These are phyloP conservation scores for Nasonia longicornis DNA, from an alignment of 1,140 invertebrate species.

Conservation along the genomic window DNA sequence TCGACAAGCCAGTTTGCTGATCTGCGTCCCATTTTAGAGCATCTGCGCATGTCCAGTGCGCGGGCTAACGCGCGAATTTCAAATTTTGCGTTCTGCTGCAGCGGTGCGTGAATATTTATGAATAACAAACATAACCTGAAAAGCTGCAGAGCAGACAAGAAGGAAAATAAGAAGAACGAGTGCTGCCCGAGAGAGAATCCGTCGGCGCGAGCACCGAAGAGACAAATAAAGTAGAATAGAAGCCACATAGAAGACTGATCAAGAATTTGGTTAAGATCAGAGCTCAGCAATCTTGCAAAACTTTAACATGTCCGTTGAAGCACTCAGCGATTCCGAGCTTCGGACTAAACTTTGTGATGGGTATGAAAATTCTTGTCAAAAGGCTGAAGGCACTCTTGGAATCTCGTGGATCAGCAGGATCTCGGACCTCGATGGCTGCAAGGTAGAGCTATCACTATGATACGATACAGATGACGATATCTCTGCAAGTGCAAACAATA, in stretches of 20 bases:
- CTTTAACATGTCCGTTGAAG: conserved; percentile 70
- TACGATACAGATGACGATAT: conserved; percentile 62
- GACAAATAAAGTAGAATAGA: background rate
- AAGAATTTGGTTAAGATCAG: conserved; percentile 6
- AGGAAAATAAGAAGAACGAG: too few species aligned
- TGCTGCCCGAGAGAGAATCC: too few species aligned
- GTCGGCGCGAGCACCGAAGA: background rate
- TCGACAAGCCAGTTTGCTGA: too few species aligned
- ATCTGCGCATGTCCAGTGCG: too few species aligned
- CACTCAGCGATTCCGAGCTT: conserved; percentile 80
- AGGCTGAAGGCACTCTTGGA: conserved; percentile 80
- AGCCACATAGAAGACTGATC: background rate
- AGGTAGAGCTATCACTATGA: conserved; percentile 55
- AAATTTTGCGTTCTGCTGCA: too few species aligned
- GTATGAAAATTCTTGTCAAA: conserved; percentile 78
- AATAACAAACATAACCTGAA: too few species aligned
- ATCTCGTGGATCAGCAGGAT: conserved; percentile 56
- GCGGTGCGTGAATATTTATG: too few species aligned
- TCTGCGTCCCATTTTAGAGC: too few species aligned
- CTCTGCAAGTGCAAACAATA: conserved; percentile 45
- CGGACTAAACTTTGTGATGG: conserved; percentile 81
- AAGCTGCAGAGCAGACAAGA: too few species aligned
- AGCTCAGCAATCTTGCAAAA: conserved; percentile 13
- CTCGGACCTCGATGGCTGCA: conserved; percentile 64
- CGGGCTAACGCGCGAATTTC: too few species aligned